Evolutionary conservation across 1,140 invertebrate genomes (phyloP).

Genomic region (Drosophila suzukii): DNA sequence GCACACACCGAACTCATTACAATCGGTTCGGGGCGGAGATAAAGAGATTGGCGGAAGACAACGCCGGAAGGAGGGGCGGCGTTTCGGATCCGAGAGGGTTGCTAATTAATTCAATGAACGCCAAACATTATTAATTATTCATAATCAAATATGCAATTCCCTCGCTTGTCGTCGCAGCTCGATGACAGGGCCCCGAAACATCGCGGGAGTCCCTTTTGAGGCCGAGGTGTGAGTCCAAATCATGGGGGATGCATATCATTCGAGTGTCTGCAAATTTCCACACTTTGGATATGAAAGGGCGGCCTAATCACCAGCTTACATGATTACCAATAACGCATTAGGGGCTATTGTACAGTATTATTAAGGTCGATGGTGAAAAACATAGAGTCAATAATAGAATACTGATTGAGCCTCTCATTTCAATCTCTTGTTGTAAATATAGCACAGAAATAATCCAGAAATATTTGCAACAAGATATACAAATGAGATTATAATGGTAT

Average conservation of each 20-base stretch:
- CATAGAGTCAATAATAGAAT: background rate
- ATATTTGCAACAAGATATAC: no score
- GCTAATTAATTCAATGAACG: constrained; percentile 81
- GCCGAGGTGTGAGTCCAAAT: constrained; percentile 17
- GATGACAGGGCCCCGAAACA: constrained; percentile 52
- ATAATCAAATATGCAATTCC: constrained; percentile 83
- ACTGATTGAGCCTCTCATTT: background rate
- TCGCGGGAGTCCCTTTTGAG: constrained; percentile 7
- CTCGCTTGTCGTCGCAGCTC: constrained; percentile 49
- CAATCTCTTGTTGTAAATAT: no score
- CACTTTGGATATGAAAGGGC: constrained; percentile 9
- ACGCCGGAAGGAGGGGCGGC: constrained; percentile 1
- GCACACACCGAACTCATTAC: constrained; percentile 56
- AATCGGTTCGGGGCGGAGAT: constrained; percentile 35
- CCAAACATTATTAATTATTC: constrained; percentile 83
- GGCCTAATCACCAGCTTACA: constrained; percentile 32
- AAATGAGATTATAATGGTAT: no score
- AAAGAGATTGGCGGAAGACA: constrained; percentile 30
- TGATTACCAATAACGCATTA: constrained; percentile 35
- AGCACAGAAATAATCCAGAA: no score
- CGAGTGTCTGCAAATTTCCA: constrained; percentile 11
- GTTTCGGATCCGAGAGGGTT: constrained; percentile 19
- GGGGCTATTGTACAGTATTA: constrained; percentile 8
- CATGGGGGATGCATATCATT: constrained; percentile 45
- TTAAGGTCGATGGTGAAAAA: constrained; percentile 4